Evolutionary conservation across 2,797 vertebrate genomes (phyloP).

Genomic region (Alectoris magna): DNA sequence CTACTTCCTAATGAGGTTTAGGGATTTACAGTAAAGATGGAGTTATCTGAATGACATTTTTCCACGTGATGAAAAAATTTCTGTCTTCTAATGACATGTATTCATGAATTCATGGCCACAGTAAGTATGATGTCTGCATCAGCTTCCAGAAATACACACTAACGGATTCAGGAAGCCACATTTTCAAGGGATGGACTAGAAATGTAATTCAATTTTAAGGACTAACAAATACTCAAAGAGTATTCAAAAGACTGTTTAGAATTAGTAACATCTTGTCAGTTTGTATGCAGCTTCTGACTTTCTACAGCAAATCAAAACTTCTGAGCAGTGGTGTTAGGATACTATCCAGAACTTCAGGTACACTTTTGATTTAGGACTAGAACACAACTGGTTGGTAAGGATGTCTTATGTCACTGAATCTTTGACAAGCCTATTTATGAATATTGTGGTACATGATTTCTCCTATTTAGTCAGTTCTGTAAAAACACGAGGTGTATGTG

Average conservation of each 20-base stretch:
- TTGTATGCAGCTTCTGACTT: conserved; percentile 6
- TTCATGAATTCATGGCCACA: background rate
- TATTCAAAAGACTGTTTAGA: background rate
- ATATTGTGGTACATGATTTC: background rate
- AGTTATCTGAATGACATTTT: background rate
- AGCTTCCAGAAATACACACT: background rate
- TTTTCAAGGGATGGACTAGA: background rate
- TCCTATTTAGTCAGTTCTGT: background rate
- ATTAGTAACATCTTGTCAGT: background rate
- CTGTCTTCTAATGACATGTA: background rate
- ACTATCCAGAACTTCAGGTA: background rate
- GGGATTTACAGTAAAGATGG: background rate
- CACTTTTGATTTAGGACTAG: background rate
- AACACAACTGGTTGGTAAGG: background rate
- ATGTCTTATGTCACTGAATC: background rate
- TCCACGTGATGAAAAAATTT: background rate
- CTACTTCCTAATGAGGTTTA: background rate
- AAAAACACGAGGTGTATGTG: background rate
- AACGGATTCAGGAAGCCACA: background rate
- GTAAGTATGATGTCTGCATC: background rate
- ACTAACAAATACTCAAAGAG: background rate
- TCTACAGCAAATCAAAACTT: background rate
- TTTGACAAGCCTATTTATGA: background rate
- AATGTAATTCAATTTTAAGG: background rate
- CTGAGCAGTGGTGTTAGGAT: background rate